Evolutionary conservation across 2,113 vertebrate species (phyloP).

Genomic region (Trichomycterus rosablanca): DNA sequence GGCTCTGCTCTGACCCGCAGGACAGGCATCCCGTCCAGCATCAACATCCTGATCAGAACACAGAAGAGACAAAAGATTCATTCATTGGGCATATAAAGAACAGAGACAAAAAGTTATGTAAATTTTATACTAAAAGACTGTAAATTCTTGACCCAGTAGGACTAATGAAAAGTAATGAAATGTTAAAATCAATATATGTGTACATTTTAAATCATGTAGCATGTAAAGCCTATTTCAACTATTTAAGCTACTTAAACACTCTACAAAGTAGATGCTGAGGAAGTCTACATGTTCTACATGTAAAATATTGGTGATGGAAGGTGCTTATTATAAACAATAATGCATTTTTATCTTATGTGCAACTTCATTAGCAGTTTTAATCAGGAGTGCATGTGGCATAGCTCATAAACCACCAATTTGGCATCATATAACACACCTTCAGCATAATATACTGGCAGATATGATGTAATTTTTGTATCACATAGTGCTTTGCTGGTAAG

Average conservation of each 20-base stretch:
- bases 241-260: background rate
- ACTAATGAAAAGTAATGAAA: conserved; percentile 4
- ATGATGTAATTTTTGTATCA: background rate
- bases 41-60: conserved; percentile 81
- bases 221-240: too few relatives aligned
- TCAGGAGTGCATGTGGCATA: background rate
- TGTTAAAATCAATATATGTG: background rate
- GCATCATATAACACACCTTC: background rate
- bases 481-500: background rate
- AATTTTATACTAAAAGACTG: conserved; percentile 6
- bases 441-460: background rate
- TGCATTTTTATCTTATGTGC: too few relatives aligned
- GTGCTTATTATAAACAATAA: too few relatives aligned
- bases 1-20: conserved; percentile 84
- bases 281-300: background rate
- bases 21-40: conserved; percentile 88
- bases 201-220: too few relatives aligned
- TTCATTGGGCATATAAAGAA: background rate
- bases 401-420: background rate
- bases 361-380: background rate
- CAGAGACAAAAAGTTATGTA: background rate
- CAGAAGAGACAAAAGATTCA: conserved; percentile 1
- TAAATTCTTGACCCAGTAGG: conserved; percentile 1
- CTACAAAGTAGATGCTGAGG: too few relatives aligned
- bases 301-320: background rate